A percentile compares a stretch with the other conserved stretches of the same genome.
These are phyloP conservation scores for Danionella dracula DNA, from an alignment of 2,797 vertebrate genomes.

Conservation along the genomic window DNA sequence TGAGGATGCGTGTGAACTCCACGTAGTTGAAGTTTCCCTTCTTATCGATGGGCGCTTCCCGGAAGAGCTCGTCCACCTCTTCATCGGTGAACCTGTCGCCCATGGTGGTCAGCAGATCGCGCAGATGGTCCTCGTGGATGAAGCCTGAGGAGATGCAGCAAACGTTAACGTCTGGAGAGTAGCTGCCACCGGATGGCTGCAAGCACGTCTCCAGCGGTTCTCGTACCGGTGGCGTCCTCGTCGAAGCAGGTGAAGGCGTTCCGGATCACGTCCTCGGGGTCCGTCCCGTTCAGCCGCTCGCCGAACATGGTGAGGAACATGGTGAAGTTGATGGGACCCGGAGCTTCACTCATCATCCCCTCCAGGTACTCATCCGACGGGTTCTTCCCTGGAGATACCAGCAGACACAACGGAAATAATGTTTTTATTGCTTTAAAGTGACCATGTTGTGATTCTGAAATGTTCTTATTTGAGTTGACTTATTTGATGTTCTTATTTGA, in stretches of 20 bases:
- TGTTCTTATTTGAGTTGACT: too few species aligned
- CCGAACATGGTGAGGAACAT: slow-evolving; percentile 88
- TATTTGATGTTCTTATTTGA: too few species aligned
- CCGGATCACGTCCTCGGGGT: slow-evolving; percentile 80
- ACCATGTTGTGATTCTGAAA: too few species aligned
- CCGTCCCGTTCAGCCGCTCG: slow-evolving; percentile 79
- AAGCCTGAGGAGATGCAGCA: slow-evolving; percentile 25
- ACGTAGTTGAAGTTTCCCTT: slow-evolving; percentile 84
- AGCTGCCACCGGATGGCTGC: neutral
- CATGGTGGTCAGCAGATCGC: slow-evolving; percentile 83
- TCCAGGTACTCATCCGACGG: slow-evolving; percentile 80
- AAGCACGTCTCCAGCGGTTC: neutral
- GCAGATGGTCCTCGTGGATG: slow-evolving; percentile 79
- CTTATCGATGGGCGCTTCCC: slow-evolving; percentile 81
- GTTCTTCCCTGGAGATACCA: slow-evolving; percentile 80
- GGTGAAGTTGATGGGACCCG: slow-evolving; percentile 82
- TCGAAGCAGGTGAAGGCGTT: slow-evolving; percentile 83
- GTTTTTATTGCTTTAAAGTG: too few species aligned
- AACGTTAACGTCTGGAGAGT: too few species aligned
- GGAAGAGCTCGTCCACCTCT: slow-evolving; percentile 83
- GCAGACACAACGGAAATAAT: neutral
- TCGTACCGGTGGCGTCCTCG: slow-evolving; percentile 63
- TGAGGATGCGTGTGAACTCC: slow-evolving; percentile 83
- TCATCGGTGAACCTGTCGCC: slow-evolving; percentile 81
- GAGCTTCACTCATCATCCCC: slow-evolving; percentile 83